phyloP scores from a whole-genome alignment of 1,140 invertebrate genomes.

The Panagrolaimus sp. region DNA sequence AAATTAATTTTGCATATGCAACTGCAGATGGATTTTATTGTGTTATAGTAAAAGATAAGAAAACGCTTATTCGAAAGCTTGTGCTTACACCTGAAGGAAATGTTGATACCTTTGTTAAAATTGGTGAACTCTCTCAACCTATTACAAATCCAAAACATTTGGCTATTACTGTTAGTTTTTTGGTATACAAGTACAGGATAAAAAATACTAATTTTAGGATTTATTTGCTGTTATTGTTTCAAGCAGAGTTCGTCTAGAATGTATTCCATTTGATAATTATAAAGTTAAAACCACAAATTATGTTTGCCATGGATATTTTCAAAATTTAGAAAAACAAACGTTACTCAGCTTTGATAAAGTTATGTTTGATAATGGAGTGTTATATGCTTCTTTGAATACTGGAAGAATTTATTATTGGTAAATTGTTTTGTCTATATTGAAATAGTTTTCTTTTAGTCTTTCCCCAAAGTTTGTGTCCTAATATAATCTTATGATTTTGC shows the following conservation, averaged over 20 bases:
- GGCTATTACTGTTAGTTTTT: slow-evolving; percentile 1
- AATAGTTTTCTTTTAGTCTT: neutral
- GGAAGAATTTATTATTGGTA: slow-evolving; percentile 45
- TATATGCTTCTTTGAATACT: slow-evolving; percentile 37
- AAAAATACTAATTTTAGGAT: slow-evolving; percentile 7
- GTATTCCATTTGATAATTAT: neutral
- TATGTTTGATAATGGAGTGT: slow-evolving; percentile 27
- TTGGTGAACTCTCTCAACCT: neutral
- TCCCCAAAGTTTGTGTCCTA: too few relatives aligned
- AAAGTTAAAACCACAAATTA: neutral
- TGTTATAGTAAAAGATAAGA: neutral
- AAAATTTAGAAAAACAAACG: slow-evolving; percentile 22
- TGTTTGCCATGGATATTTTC: slow-evolving; percentile 1
- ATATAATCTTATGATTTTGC: too few relatives aligned
- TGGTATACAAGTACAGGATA: too few relatives aligned
- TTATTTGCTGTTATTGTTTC: neutral
- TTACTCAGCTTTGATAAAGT: slow-evolving; percentile 28
- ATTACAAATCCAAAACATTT: neutral
- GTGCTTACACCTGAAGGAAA: neutral
- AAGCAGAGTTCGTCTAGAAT: neutral
- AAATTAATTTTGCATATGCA: neutral
- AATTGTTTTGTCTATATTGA: neutral
- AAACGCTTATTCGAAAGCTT: neutral
- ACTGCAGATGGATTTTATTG: neutral
- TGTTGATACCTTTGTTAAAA: neutral